Evolutionary conservation across 2,113 vertebrate genomes (phyloP), one percentile per base, ranked within the genome.

Genomic region (Oxyura jamaicensis): DNA sequence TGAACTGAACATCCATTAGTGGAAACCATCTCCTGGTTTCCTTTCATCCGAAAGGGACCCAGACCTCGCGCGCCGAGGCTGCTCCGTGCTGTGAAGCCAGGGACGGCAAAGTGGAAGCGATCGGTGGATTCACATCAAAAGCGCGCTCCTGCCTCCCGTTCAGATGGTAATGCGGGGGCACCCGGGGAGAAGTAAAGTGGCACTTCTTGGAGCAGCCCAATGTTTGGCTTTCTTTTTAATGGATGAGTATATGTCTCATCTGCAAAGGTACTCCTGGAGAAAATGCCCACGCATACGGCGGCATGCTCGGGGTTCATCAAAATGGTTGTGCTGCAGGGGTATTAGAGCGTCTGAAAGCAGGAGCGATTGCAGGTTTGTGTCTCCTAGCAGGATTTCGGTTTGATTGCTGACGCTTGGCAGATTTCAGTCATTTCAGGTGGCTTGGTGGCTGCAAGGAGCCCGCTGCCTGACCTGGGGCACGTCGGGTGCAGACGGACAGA

Each of bases 381-480:
- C 60, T 59, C 0, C 0, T 50, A 29, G 66, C 76, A 55, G 68
- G 31, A 13, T 9, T 42, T 59, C 17, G 25, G 31, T 55, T 50
- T 2, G 8, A 11, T 22, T 11, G 8, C 42, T 22, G 25, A 25
- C 14, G 8, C 28, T 5, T 52, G 66, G 74, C 76, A 55, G 46
- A 50, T 12, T 44, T 41, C 19, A 6, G 33, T 8, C 14, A 7
- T 67, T 33, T 20, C 0, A 5, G 46, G 59, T n/a, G 22, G 21
- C 25, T 23, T 1, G 14, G 39, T 19, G 1, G 31, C 33, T 29
- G 55, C 13, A 2, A 48, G 21, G 17, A 82, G 56, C 33, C 23
- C 10, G 1, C 13, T 53, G 14, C 28, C 35, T 6, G 1, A 31
- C 3, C 29, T 0, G 1, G 52, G 36, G 25, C 7, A 3, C 26